Percentiles rank a stretch among this genome's conserved stretches.
Conservation (phyloP, 2,113 vertebrate genomes). For the Candoia aspera region DNA sequence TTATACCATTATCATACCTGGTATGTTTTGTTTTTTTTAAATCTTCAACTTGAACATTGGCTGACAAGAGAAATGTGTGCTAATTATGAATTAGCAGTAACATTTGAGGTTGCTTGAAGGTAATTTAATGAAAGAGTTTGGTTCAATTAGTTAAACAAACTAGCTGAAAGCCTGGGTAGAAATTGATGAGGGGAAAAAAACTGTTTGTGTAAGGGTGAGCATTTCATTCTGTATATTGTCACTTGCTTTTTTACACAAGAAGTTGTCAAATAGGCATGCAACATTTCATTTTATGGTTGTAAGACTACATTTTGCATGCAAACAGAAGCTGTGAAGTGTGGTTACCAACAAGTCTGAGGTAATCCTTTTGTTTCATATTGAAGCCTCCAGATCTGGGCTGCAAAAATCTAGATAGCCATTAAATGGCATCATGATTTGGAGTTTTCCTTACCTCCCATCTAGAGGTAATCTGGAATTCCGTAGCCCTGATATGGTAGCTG, state of each 20-base stretch:
- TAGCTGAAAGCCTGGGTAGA: not conserved
- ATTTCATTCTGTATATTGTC: not conserved
- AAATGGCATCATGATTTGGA: not conserved
- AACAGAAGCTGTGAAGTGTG: not conserved
- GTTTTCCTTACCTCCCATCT: not conserved
- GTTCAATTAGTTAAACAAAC: not conserved
- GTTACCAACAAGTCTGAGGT: not conserved
- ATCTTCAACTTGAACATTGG: not conserved
- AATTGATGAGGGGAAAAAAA: not conserved
- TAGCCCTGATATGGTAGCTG: not conserved
- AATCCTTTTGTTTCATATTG: not conserved
- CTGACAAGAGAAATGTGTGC: not conserved
- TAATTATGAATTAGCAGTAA: not conserved
- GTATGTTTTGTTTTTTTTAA: conserved; percentile 44
- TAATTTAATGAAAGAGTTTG: not conserved
- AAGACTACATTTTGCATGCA: not conserved
- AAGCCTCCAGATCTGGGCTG: not conserved
- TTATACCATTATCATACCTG: conserved; percentile 55
- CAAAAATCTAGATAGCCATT: not conserved
- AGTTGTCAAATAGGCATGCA: not conserved
- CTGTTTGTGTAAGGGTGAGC: not conserved
- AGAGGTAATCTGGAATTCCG: not conserved
- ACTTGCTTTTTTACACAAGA: not conserved
- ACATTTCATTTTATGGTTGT: not conserved
- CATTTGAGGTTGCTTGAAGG: not conserved